A percentile compares a stretch with the other conserved stretches of the same genome.
These are phyloP conservation scores for Liposcelis brunnea DNA, from an alignment of 2,888 invertebrate genomes.

Conservation along the genomic window DNA sequence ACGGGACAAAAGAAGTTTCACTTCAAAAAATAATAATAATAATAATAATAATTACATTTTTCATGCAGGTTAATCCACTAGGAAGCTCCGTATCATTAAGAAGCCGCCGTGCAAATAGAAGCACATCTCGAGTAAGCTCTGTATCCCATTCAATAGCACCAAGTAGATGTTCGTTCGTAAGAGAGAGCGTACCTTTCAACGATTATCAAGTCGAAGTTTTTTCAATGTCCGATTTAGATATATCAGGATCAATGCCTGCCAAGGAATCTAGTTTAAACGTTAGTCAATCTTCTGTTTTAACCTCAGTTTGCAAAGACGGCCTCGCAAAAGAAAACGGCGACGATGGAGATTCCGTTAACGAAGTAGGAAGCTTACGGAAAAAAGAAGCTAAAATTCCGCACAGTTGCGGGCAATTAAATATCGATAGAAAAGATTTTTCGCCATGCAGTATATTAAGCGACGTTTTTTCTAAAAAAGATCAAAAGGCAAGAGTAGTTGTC, in stretches of 20 bases:
- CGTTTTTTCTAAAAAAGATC: too few relatives aligned
- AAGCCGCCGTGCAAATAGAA: constrained; percentile 13
- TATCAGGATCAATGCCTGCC: constrained; percentile 12
- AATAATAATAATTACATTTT: not conserved
- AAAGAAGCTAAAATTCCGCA: too few relatives aligned
- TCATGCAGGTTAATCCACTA: constrained; percentile 11
- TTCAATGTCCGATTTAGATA: constrained; percentile 14
- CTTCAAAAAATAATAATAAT: not conserved
- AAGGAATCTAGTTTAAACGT: constrained; percentile 5
- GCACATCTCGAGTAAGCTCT: constrained; percentile 13
- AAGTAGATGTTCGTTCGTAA: constrained; percentile 13
- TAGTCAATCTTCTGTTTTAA: not conserved
- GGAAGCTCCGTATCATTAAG: constrained; percentile 14
- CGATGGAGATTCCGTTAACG: not conserved
- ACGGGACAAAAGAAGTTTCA: too few relatives aligned
- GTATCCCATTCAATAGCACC: constrained; percentile 14
- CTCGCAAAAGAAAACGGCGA: not conserved
- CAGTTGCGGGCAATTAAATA: too few relatives aligned
- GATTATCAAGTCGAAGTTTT: constrained; percentile 14
- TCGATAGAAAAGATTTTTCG: too few relatives aligned
- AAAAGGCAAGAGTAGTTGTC: too few relatives aligned
- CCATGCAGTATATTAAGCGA: too few relatives aligned
- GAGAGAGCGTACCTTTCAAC: constrained; percentile 13
- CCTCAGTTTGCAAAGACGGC: not conserved
- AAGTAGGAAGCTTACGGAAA: too few relatives aligned